Evolutionary conservation across 2,797 vertebrate species (phyloP), one percentile per base, ranked within the genome.

Genomic region (Sphaeramia orbicularis): DNA sequence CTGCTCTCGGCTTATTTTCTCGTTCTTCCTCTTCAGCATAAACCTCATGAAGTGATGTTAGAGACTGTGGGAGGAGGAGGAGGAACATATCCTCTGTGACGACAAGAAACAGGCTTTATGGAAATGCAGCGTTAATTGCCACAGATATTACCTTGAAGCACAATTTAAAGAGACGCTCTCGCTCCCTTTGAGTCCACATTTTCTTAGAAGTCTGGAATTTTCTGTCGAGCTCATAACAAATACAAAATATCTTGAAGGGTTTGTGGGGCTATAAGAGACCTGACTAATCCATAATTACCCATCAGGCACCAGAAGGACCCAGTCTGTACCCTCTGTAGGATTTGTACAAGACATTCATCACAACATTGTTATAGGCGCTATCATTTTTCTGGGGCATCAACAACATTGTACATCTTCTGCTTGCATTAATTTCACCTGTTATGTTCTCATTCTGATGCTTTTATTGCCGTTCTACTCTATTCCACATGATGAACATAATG

Each of bases 241-340:
- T 79, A 76, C 43, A 74, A 80, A 62, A 63, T 69, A 71, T 76
- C 77, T 76, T 66, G 27, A 37, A 82, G 78, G 71, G 70, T 68
- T 83, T 77, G 58, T 58, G 52, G 62, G 32, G 63, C 71, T 84
- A 85, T 84, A 64, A 80, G 65, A 80, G 73, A 74, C 68, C 63
- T 70, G 60, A 62, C 65, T 81, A 84, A 78, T 84, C 84, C 79
- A 84, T 88, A 83, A 88, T 87, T 80, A 85, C 63, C 80, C 78
- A 82, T 78, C 76, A 87, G 75, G 64, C 30, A 15, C 52, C 49
- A 57, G 49, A 27, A 45, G 62, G 78, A 65, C 47, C 64, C 68
- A 71, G 65, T 82, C 68, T 72, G 65, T 43, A 50, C n/a, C 40
- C 81, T 84, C 61, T 47, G 84, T 77, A 78, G 40, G 61, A 51